Evolutionary conservation across 1,140 invertebrate species (phyloP), one percentile per base, ranked within the genome.

Genomic region (Nasonia vitripennis): DNA sequence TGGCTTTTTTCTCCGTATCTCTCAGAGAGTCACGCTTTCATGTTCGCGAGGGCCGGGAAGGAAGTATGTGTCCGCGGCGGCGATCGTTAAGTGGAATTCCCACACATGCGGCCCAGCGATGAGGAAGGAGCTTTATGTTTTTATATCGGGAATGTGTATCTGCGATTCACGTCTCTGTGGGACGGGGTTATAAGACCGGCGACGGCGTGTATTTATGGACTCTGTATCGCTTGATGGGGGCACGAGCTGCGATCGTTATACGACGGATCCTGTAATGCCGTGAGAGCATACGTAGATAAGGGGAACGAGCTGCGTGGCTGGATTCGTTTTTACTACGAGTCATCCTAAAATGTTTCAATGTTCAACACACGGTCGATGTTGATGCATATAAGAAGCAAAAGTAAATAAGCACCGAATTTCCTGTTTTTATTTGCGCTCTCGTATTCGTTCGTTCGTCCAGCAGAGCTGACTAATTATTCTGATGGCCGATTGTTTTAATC

Each of bases 81-180:
- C 70, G 70, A 81, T 73, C 78, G 78, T 70, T 48, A 27, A 71
- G 80, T 73, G 41, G 45, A 55, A 73, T 81, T 41, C 45, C 68
- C 34, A 48, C 34, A 14, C 27, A 45, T n/a, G 27, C 27, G 48
- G 68, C 68, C 68, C 27, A 27, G 68, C 68, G 51, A 55, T 55
- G 51, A 55, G 51, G 51, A 55, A 55, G 51, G 51, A 55, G 51
- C 51, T 55, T 55, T 55, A 55, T 55, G 17, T 55, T 55, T 55
- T 55, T 55, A 55, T 55, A 55, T 55, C 51, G 55, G 20, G 20
- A 20, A 62, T 62, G 14, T 62, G 55, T 62, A 62, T 62, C 55
- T 62, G 20, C 55, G 55, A 62, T 62, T 62, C 55, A n/a, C 55
- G 55, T 62, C 2, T 48, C 12, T 55, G 55, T 62, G 55, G 55